Conservation (phyloP, 1,140 invertebrate species). For the Luehdorfia chinensis region DNA sequence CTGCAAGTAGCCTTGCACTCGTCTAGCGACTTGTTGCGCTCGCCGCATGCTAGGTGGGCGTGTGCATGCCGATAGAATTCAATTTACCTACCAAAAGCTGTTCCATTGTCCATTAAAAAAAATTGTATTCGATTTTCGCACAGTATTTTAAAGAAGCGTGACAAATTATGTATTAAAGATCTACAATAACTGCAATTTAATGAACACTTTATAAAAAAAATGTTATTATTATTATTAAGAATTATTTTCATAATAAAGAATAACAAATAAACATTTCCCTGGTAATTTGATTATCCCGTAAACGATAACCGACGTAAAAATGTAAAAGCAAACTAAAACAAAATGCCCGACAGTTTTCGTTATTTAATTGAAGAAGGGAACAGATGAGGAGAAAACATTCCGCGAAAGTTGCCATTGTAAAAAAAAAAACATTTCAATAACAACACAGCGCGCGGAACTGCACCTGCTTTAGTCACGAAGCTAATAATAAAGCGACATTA, state of each 20-base stretch:
- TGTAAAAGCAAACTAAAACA: conserved; percentile 1
- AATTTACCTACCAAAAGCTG: conserved; percentile 11
- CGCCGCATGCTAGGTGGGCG: conserved; percentile 2
- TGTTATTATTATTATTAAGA: no score
- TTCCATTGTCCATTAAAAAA: conserved; percentile 12
- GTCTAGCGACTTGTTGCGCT: conserved; percentile 16
- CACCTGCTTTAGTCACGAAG: conserved; percentile 6
- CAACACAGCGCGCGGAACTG: background rate
- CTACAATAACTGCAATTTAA: no score
- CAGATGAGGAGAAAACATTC: conserved; percentile 10
- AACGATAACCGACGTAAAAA: background rate
- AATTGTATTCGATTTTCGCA: conserved; percentile 6
- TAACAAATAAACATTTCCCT: no score
- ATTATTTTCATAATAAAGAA: no score
- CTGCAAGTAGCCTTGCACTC: conserved; percentile 4
- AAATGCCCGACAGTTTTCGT: background rate
- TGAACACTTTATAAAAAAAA: no score
- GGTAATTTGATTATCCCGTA: background rate
- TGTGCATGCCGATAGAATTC: conserved; percentile 14
- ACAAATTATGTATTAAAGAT: conserved; percentile 3
- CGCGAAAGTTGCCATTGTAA: conserved; percentile 10
- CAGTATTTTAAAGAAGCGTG: background rate
- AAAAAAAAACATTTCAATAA: conserved; percentile 11
- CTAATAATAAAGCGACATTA: conserved; percentile 13
- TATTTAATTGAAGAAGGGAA: conserved; percentile 6